Conservation (phyloP, 1,140 invertebrate genomes). For the Micrasema minimum region DNA sequence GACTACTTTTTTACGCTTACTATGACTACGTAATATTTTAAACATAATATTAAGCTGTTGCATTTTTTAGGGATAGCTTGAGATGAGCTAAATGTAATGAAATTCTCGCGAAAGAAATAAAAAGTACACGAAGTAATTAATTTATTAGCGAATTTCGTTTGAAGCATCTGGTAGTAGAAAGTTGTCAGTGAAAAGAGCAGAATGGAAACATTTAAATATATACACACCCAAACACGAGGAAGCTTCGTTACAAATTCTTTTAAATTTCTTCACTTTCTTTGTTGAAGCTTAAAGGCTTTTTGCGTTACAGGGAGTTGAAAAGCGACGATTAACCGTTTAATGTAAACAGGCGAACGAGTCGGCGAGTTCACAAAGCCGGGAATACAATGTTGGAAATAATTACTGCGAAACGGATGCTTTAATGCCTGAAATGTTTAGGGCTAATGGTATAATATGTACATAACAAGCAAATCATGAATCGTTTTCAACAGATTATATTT, state of each 20-base stretch:
- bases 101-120: background rate
- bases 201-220: slow-evolving; percentile 24
- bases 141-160: slow-evolving; percentile 44
- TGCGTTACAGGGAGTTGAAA: slow-evolving; percentile 51
- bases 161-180: slow-evolving; percentile 17
- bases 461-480: too few species aligned
- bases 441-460: too few species aligned
- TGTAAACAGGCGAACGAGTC: slow-evolving; percentile 51
- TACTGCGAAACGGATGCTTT: slow-evolving; percentile 42
- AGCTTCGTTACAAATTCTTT: slow-evolving; percentile 45
- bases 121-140: slow-evolving; percentile 37
- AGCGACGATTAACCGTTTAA: slow-evolving; percentile 52
- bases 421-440: slow-evolving; percentile 36
- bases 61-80: too few species aligned
- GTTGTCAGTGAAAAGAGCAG: slow-evolving; percentile 12
- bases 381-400: slow-evolving; percentile 43
- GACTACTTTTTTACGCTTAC: too few species aligned
- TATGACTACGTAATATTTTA: too few species aligned
- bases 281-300: slow-evolving; percentile 52
- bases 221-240: background rate
- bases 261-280: slow-evolving; percentile 49
- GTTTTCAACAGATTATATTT: too few species aligned
- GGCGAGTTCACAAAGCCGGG: slow-evolving; percentile 42
- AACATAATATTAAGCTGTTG: too few species aligned
- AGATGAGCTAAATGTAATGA: too few species aligned